Evolutionary conservation across 2,113 vertebrate genomes (phyloP).

Genomic region (Dicerorhinus sumatrensis): DNA sequence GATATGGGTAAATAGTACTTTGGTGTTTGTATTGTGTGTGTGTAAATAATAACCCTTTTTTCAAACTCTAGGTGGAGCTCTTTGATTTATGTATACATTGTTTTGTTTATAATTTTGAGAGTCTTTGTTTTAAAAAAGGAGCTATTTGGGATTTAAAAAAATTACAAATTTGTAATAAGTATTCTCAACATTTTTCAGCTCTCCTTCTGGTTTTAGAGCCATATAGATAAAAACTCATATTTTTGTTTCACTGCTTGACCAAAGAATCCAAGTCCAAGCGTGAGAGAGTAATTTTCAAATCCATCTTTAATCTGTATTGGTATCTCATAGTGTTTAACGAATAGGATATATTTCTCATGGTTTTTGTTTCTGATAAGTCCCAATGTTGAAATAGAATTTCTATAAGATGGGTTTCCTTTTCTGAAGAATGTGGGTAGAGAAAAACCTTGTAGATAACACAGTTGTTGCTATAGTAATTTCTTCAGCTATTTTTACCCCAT

Average conservation of each 20-base stretch:
- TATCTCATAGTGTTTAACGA: background rate
- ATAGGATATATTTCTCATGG: background rate
- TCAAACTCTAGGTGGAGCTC: slow-evolving; percentile 87
- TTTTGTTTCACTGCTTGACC: slow-evolving; percentile 6
- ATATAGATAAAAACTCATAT: background rate
- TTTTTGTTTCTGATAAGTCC: slow-evolving; percentile 27
- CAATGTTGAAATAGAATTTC: slow-evolving; percentile 8
- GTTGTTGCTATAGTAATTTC: slow-evolving; percentile 79
- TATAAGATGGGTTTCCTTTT: slow-evolving; percentile 14
- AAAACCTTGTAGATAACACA: background rate
- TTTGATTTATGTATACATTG: slow-evolving; percentile 73
- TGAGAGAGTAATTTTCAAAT: slow-evolving; percentile 48
- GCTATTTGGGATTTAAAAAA: slow-evolving; percentile 62
- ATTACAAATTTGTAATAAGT: slow-evolving; percentile 29
- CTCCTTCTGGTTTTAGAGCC: background rate
- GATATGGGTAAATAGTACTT: background rate
- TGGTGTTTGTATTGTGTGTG: background rate
- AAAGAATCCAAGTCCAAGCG: background rate
- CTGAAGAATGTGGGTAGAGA: slow-evolving; percentile 39
- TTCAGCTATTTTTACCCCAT: slow-evolving; percentile 40
- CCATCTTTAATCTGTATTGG: background rate
- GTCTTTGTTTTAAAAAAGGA: slow-evolving; percentile 29
- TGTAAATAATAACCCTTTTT: background rate
- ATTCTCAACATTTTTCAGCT: background rate
- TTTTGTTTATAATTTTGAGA: background rate